Base-by-base conservation (phyloP, 2,113 vertebrate species). In the cattle (Bos taurus) region DNA sequence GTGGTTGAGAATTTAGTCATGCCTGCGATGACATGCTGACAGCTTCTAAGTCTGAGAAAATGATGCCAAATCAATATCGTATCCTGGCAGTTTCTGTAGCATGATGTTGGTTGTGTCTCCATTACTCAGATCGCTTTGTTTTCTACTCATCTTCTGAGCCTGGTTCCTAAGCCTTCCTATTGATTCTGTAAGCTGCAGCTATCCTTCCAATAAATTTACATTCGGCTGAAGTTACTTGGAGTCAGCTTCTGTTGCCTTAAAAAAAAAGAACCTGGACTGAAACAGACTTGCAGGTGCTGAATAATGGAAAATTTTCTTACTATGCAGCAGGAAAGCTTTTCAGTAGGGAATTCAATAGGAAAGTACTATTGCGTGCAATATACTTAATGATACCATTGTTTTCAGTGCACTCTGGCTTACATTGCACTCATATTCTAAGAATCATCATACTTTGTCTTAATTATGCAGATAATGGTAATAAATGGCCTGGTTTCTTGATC, bases 181-280 rank as follows among this genome's bases (percentile, higher is more conserved):
- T 88, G 94, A 95, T 87, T 91, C 26, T 83, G 43, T 93, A 89
- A 95, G 83, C 60, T 80, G 46, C 23, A 94, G 3, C 40, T 94
- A 26, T 71, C 95, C 28, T 92, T 97, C 82, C 15, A 64, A 59
- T 85, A 91, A 82, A 95, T 97, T 96, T 90, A 90, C 59, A 85
- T 97, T 95, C 23, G 19, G 36, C 40, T 90, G 30, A 94, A 96
- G 80, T 94, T 96, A 82, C 80, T 95, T 95, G 40, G 28, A 96
- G 59, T 94, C 71, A 96, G 71, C 57, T 90, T 92, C 80, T 84
- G 19, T 95, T 89, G 57, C 59, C 86, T 93, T 88, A 57, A 52
- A 67, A 86, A 81, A 80, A 62, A 60, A 92, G 57, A 89, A 80
- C 13, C 21, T 25, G 92, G 16, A 77, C 21, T 50, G 50, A 91